Conservation (phyloP, 2,113 vertebrate species). For the Myrmecophaga tridactyla region DNA sequence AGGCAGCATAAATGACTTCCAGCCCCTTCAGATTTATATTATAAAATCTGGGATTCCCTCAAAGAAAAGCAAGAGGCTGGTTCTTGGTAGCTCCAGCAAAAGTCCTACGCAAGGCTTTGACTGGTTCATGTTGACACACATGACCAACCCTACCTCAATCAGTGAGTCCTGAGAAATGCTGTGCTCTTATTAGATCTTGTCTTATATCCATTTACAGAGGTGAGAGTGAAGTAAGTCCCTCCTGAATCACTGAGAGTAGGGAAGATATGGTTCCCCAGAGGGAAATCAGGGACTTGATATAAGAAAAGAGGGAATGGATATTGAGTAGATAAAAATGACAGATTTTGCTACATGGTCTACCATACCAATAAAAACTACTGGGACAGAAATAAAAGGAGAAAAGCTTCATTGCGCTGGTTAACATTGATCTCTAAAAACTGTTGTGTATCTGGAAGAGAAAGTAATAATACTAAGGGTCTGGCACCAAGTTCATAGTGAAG, state of each 20-base stretch:
- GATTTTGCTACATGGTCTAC: background rate
- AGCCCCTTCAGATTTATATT: background rate
- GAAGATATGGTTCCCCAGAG: background rate
- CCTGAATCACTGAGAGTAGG: background rate
- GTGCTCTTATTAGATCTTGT: background rate
- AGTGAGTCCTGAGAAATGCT: background rate
- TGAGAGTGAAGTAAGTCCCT: background rate
- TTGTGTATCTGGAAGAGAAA: background rate
- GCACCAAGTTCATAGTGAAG: background rate
- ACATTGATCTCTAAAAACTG: background rate
- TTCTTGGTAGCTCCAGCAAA: background rate
- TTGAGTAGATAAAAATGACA: background rate
- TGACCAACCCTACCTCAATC: background rate
- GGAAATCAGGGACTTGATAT: background rate
- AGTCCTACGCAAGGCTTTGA: background rate
- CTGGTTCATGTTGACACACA: background rate
- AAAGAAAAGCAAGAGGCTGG: background rate
- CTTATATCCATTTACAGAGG: background rate
- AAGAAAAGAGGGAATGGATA: background rate
- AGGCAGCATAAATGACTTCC: background rate
- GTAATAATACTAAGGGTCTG: background rate
- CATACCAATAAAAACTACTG: background rate
- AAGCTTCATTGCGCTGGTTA: background rate
- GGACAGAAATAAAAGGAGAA: background rate
- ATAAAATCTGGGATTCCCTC: background rate